These are phyloP conservation scores for Actinopyga echinites DNA, from an alignment of 53 echinoderm and acorn worm species.

Conservation along the genomic window DNA sequence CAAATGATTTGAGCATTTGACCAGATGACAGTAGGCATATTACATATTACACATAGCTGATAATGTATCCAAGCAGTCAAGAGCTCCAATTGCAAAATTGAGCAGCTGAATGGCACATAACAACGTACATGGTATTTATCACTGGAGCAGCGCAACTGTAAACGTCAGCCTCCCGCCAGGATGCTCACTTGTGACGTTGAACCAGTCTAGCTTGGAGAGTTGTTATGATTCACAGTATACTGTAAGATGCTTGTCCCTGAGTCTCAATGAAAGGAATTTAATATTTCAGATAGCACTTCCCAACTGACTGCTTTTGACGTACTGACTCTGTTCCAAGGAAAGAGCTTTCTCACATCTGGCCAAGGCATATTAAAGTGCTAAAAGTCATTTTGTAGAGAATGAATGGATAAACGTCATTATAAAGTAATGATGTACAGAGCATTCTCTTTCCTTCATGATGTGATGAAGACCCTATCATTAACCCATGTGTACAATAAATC, in stretches of 20 bases:
- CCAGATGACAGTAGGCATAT: background rate
- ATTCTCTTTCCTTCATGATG: no score
- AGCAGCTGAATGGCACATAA: no score
- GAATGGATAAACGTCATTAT: no score
- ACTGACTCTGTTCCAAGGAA: background rate
- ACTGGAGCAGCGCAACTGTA: background rate
- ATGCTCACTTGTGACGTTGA: background rate
- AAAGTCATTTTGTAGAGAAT: no score
- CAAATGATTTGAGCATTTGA: slow-evolving; percentile 16
- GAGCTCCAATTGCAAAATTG: no score
- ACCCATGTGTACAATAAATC: no score
- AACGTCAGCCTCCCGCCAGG: slow-evolving; percentile 28
- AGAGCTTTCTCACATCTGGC: no score
- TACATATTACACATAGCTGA: no score
- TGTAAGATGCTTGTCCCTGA: slow-evolving; percentile 27
- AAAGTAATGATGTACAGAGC: no score
- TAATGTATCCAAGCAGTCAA: no score
- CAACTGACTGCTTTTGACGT: background rate
- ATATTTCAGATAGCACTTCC: background rate
- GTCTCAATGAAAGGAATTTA: slow-evolving; percentile 19
- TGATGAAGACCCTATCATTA: no score
- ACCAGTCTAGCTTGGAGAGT: background rate
- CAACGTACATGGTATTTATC: slow-evolving; percentile 8
- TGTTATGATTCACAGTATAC: slow-evolving; percentile 19
- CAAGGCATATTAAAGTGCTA: no score